Evolutionary conservation across 2,113 vertebrate genomes (phyloP).

Genomic region (Microcebus murinus): DNA sequence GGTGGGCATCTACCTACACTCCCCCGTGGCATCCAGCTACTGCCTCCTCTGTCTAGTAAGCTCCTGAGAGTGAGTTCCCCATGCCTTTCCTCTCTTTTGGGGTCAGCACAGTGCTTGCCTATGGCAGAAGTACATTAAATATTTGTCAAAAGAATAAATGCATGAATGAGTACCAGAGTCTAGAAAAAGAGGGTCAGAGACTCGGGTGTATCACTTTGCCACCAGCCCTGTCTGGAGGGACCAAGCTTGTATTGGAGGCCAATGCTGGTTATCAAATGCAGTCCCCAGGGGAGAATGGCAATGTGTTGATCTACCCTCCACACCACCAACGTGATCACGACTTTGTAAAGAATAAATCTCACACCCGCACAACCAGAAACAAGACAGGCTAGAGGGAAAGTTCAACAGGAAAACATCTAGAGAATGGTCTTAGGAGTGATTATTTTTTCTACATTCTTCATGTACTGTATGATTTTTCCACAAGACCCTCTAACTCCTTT

Average conservation of each 20-base stretch:
- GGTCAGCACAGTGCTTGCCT: background rate
- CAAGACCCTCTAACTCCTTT: background rate
- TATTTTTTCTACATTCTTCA: background rate
- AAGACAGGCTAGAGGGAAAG: background rate
- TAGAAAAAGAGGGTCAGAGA: background rate
- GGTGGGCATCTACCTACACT: background rate
- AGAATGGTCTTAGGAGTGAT: background rate
- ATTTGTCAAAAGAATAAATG: background rate
- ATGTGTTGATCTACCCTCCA: background rate
- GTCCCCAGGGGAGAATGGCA: background rate
- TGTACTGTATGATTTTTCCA: background rate
- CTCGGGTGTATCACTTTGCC: background rate
- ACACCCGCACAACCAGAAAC: background rate
- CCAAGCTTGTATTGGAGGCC: background rate
- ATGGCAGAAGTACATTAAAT: background rate
- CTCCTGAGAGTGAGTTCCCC: accelerated
- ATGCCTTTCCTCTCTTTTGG: background rate
- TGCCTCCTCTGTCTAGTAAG: background rate
- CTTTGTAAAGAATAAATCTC: background rate
- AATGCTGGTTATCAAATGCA: background rate
- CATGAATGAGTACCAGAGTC: background rate
- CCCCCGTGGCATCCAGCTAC: background rate
- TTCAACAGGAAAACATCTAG: background rate
- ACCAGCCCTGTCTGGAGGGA: background rate
- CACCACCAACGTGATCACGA: background rate